These are phyloP conservation scores for Nanorana parkeri DNA, from an alignment of 2,113 vertebrate species.

Conservation along the genomic window DNA sequence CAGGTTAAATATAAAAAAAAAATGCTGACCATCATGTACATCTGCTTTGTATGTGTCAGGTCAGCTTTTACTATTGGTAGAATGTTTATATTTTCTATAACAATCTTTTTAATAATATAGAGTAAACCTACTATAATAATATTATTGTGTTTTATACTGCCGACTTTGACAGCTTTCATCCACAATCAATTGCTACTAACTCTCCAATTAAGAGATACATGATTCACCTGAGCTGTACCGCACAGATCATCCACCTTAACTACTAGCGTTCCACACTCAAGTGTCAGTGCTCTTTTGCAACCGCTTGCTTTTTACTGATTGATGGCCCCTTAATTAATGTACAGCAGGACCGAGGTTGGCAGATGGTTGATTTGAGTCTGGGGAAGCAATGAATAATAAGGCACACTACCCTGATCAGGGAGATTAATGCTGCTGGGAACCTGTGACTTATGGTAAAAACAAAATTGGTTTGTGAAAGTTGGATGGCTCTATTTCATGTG, in stretches of 20 bases:
- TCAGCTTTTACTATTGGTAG: too few species aligned
- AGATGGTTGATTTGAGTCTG: slow-evolving; percentile 75
- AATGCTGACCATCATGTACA: too few species aligned
- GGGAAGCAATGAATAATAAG: slow-evolving; percentile 75
- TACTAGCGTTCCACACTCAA: background rate
- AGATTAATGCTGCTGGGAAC: slow-evolving; percentile 64
- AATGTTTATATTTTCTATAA: background rate
- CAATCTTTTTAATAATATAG: background rate
- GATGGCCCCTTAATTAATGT: slow-evolving; percentile 73
- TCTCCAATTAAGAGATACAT: slow-evolving; percentile 24
- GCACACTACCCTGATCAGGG: slow-evolving; percentile 66
- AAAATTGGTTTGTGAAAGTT: slow-evolving; percentile 68
- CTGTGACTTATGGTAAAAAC: slow-evolving; percentile 58
- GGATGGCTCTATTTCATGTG: slow-evolving; percentile 35
- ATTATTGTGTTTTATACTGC: background rate
- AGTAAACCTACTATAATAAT: too few species aligned
- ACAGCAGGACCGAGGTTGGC: slow-evolving; percentile 66
- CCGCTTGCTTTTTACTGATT: slow-evolving; percentile 57
- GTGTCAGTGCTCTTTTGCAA: background rate
- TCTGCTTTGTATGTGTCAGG: too few species aligned
- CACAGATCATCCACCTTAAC: background rate
- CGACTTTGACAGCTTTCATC: background rate
- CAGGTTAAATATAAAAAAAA: too few species aligned
- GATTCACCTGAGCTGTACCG: slow-evolving; percentile 45
- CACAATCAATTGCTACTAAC: slow-evolving; percentile 14